Evolutionary conservation across 2,113 vertebrate species (phyloP).

Genomic region (Polyodon spathula): DNA sequence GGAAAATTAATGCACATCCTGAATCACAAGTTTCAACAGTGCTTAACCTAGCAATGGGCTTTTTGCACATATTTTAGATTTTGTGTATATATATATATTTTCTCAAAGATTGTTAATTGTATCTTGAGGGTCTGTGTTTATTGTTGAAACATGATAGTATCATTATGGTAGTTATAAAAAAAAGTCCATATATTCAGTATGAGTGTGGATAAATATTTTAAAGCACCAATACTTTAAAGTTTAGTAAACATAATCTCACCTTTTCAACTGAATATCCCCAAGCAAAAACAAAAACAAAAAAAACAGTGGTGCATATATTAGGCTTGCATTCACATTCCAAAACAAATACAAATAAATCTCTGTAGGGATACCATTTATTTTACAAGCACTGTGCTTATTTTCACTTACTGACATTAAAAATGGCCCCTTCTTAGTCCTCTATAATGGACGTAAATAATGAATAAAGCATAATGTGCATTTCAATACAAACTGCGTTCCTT

Average conservation of each 20-base stretch:
- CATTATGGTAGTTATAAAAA: too few species aligned
- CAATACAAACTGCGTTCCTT: not conserved
- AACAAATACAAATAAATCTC: not conserved
- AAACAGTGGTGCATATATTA: not conserved
- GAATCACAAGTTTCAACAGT: too few species aligned
- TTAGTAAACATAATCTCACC: not conserved
- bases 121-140: too few species aligned
- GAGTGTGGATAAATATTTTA: not conserved
- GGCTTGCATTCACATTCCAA: slow-evolving; percentile 5
- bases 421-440: not conserved
- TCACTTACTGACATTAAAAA: slow-evolving; percentile 7
- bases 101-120: too few species aligned
- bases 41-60: too few species aligned
- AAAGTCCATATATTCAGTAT: too few species aligned
- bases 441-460: slow-evolving; percentile 7
- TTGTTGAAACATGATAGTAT: too few species aligned
- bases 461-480: not conserved
- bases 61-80: too few species aligned
- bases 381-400: slow-evolving; percentile 1
- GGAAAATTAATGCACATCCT: too few species aligned
- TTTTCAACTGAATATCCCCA: not conserved
- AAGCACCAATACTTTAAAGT: not conserved
- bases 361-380: slow-evolving; percentile 4
- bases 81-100: too few species aligned
- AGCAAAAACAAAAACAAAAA: not conserved